Evolutionary conservation across 2,113 vertebrate species (phyloP).

Genomic region (Podocnemis expansa): DNA sequence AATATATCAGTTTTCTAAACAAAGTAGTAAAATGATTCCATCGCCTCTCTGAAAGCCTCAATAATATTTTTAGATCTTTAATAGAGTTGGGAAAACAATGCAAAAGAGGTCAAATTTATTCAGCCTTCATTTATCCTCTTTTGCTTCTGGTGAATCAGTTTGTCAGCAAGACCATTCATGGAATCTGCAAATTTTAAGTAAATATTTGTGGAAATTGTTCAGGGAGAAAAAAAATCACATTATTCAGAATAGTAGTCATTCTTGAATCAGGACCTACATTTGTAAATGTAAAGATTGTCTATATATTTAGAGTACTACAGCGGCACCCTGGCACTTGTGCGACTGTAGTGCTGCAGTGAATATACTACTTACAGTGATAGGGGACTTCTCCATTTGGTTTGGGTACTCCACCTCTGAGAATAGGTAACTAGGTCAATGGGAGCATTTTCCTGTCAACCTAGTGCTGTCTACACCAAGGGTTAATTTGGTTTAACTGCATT

Average conservation of each 20-base stretch:
- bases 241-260: background rate
- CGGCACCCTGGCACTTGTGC: background rate
- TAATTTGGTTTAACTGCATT: background rate
- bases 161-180: background rate
- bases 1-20: conserved; percentile 21
- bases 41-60: background rate
- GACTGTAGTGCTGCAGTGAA: background rate
- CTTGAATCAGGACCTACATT: background rate
- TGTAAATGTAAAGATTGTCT: background rate
- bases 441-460: background rate
- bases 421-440: background rate
- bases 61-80: background rate
- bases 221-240: background rate
- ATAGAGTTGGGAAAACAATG: background rate
- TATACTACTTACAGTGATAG: background rate
- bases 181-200: background rate
- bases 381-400: background rate
- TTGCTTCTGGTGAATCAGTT: background rate
- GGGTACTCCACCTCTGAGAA: background rate
- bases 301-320: background rate
- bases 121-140: background rate
- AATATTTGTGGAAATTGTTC: background rate
- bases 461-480: background rate
- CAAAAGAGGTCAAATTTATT: background rate
- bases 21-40: background rate